phyloP scores from a whole-genome alignment of 2,797 vertebrate species.

The Clarias fuscus region DNA sequence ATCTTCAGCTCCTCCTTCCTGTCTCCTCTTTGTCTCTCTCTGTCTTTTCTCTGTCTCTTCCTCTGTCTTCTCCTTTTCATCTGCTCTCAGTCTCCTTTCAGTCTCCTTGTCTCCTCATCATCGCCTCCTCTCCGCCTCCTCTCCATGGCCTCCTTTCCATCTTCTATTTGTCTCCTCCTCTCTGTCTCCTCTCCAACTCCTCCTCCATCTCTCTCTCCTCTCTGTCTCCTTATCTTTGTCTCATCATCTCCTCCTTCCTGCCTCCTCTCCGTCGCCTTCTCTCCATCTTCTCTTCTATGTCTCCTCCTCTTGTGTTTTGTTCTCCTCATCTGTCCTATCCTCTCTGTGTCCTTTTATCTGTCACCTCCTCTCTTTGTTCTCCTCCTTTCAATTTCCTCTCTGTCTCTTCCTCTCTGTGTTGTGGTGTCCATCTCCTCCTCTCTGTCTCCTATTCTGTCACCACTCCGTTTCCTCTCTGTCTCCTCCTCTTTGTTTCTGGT shows the following conservation, averaged over 20 bases:
- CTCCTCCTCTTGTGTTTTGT: background rate
- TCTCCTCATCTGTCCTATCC: background rate
- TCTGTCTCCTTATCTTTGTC: background rate
- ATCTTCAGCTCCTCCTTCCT: background rate
- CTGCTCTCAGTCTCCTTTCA: background rate
- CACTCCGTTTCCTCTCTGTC: background rate
- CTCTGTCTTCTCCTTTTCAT: background rate
- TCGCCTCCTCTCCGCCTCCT: background rate
- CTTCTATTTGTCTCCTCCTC: background rate
- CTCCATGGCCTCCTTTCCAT: background rate
- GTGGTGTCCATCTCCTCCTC: background rate
- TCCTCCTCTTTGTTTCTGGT: background rate
- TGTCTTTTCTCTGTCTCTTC: no score
- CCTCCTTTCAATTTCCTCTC: no score
- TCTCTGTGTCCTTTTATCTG: background rate
- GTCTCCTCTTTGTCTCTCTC: background rate
- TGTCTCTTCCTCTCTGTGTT: background rate
- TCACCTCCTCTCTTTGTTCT: background rate
- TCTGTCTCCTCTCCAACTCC: background rate
- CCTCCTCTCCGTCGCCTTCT: background rate
- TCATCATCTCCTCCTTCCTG: background rate
- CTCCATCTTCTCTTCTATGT: background rate
- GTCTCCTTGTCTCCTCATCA: background rate
- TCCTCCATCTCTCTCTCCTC: background rate
- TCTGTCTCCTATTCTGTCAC: background rate